Conservation (phyloP, 2,113 vertebrate species). For the Silurus asotus region DNA sequence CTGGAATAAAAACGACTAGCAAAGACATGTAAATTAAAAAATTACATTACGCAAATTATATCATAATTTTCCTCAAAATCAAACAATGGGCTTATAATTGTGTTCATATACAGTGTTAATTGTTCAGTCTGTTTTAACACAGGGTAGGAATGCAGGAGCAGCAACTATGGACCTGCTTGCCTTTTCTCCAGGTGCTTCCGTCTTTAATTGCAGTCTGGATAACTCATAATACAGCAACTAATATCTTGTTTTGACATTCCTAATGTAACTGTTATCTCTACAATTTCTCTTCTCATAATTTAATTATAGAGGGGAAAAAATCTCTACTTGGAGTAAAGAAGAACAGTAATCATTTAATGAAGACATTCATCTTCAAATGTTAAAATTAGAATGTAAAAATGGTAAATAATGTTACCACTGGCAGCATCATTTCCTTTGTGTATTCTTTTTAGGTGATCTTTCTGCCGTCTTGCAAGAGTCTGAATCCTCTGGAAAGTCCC, state of each 20-base stretch:
- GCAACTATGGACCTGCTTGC: slow-evolving; percentile 33
- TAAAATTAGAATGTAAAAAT: slow-evolving; percentile 44
- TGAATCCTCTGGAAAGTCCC: slow-evolving; percentile 90
- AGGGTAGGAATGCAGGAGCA: slow-evolving; percentile 46
- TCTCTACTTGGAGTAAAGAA: slow-evolving; percentile 17
- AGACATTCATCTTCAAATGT: slow-evolving; percentile 26
- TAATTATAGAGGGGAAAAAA: slow-evolving; percentile 44
- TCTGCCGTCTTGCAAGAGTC: slow-evolving; percentile 85
- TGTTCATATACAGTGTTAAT: slow-evolving; percentile 51
- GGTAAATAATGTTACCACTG: slow-evolving; percentile 77
- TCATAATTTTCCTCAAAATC: slow-evolving; percentile 30
- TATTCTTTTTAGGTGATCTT: slow-evolving; percentile 89
- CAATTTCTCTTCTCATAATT: slow-evolving; percentile 45
- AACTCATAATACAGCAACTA: slow-evolving; percentile 43
- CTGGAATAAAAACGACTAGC: not conserved
- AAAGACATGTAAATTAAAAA: slow-evolving; percentile 3
- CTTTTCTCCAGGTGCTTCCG: slow-evolving; percentile 45
- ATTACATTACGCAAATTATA: slow-evolving; percentile 21
- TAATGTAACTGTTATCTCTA: slow-evolving; percentile 52
- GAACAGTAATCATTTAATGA: slow-evolving; percentile 41
- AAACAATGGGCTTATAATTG: slow-evolving; percentile 36
- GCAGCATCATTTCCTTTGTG: slow-evolving; percentile 78
- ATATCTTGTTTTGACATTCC: slow-evolving; percentile 50
- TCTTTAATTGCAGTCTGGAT: slow-evolving; percentile 55
- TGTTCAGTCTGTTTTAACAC: slow-evolving; percentile 50